Evolutionary conservation across 2,113 vertebrate species (phyloP).

Genomic region (Pseudonaja textilis): DNA sequence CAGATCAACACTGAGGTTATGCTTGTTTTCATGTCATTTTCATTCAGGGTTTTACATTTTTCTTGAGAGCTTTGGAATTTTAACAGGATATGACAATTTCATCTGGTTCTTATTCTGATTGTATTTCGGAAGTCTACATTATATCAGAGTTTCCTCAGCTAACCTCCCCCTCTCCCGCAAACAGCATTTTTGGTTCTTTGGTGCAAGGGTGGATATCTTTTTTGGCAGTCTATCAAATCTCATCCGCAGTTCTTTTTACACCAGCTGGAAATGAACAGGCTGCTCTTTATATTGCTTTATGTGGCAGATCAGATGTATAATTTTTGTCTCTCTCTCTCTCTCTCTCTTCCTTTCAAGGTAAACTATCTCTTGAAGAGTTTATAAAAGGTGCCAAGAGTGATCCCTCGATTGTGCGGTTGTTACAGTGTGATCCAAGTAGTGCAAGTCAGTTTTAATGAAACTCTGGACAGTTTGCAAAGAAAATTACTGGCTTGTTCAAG

Average conservation of each 20-base stretch:
- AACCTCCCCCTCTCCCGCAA: neutral
- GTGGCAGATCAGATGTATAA: neutral
- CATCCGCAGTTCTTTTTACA: too few species aligned
- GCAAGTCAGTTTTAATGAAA: constrained; percentile 77
- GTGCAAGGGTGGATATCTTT: neutral
- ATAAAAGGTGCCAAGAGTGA: constrained; percentile 88
- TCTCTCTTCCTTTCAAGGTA: constrained; percentile 63
- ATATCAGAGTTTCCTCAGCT: neutral
- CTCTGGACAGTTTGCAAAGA: constrained; percentile 61
- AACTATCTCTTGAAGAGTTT: constrained; percentile 82
- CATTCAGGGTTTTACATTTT: neutral
- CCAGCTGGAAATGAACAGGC: neutral
- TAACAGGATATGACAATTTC: constrained; percentile 1
- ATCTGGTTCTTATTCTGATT: neutral
- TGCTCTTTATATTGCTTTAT: neutral
- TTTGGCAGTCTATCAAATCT: neutral
- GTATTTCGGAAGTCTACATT: neutral
- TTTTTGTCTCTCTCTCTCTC: neutral
- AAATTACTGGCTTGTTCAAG: constrained; percentile 67
- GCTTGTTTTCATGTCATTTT: neutral
- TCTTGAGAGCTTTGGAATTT: neutral
- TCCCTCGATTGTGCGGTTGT: constrained; percentile 81
- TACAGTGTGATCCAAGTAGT: constrained; percentile 83
- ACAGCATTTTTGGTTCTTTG: neutral
- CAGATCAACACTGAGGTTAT: neutral